phyloP scores from a whole-genome alignment of 2,113 vertebrate species.

The Casuarius casuarius region DNA sequence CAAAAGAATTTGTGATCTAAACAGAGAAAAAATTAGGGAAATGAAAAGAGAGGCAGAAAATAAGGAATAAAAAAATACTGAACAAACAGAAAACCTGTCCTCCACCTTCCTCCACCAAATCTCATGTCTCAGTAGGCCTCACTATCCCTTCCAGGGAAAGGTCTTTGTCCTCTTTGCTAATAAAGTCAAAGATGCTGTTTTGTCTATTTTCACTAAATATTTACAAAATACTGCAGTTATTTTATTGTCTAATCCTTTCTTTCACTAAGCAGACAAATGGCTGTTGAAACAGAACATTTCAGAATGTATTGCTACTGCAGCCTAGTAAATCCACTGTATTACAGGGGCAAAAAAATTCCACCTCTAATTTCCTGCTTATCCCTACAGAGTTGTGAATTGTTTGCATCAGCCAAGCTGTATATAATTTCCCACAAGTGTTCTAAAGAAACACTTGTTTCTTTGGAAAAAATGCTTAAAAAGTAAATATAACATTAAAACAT shows the following conservation, averaged over 20 bases:
- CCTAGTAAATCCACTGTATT: background rate
- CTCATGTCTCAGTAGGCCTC: background rate
- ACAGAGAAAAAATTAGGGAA: background rate
- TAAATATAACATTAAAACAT: background rate
- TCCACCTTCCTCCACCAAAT: background rate
- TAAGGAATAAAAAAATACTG: background rate
- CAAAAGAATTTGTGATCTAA: background rate
- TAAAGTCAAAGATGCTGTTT: background rate
- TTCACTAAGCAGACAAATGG: background rate
- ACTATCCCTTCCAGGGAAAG: background rate
- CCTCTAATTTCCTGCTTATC: background rate
- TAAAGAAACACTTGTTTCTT: background rate
- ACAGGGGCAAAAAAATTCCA: background rate
- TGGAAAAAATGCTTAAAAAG: background rate
- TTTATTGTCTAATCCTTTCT: background rate
- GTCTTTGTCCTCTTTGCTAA: background rate
- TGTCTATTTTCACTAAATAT: background rate
- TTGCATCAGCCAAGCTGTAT: background rate
- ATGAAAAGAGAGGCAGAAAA: background rate
- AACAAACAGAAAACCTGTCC: background rate
- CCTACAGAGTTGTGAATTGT: background rate
- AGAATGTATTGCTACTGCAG: background rate
- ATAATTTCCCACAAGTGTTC: background rate
- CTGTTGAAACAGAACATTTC: background rate
- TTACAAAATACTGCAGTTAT: background rate